These are phyloP conservation scores for Eristalis intricaria DNA, from an alignment of 2,888 invertebrate genomes.

Conservation along the genomic window DNA sequence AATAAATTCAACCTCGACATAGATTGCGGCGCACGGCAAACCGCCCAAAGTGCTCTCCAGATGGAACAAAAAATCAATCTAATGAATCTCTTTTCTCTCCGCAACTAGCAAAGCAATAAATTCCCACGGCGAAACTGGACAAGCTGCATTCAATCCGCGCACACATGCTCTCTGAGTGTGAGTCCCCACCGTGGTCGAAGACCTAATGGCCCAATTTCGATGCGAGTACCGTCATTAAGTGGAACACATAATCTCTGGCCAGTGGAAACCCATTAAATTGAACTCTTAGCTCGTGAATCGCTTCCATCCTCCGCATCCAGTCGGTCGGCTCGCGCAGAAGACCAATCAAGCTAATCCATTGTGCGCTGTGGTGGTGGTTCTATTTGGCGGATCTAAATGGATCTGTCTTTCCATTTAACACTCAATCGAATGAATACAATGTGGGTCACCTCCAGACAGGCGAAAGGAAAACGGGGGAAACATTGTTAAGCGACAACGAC, in stretches of 20 bases:
- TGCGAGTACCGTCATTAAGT: conserved; percentile 41
- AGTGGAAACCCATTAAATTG: conserved; percentile 51
- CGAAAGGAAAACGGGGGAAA: background rate
- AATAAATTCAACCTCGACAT: background rate
- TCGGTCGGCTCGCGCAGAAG: conserved; percentile 16
- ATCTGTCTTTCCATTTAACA: conserved; percentile 67
- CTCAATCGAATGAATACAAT: conserved; percentile 57
- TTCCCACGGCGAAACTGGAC: background rate
- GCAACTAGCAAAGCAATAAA: background rate
- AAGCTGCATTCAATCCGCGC: background rate
- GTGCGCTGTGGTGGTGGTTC: conserved; percentile 11
- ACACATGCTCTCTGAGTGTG: background rate
- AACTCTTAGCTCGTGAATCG: conserved; percentile 30
- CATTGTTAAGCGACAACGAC: conserved; percentile 24
- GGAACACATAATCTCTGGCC: conserved; percentile 39
- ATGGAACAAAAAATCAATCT: background rate
- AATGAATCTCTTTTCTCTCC: background rate
- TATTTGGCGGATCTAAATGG: conserved; percentile 57
- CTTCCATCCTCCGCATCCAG: background rate
- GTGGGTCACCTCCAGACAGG: conserved; percentile 42
- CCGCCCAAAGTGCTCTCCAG: background rate
- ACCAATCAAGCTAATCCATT: conserved; percentile 68
- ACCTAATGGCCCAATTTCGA: conserved; percentile 37
- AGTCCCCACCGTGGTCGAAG: conserved; percentile 10
- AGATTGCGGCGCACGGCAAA: background rate